phyloP scores from a whole-genome alignment of 2,888 invertebrate species.

The Cryptosula pallasiana region DNA sequence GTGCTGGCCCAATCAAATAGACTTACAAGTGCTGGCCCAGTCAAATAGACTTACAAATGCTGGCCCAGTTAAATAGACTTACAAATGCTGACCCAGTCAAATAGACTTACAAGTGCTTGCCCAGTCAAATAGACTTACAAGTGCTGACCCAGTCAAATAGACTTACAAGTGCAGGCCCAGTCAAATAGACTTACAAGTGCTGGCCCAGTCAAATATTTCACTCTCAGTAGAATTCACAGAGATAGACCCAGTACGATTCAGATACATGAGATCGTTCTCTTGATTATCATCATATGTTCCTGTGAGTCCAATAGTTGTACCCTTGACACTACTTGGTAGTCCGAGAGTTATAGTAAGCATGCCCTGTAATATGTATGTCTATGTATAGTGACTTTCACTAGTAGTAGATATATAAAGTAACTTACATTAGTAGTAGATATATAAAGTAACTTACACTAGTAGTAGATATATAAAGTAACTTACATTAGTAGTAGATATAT shows the following conservation, averaged over 20 bases:
- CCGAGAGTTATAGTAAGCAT: background rate
- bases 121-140: too few species aligned
- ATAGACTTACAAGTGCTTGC: too few species aligned
- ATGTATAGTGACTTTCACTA: too few species aligned
- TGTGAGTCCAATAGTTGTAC: conserved; percentile 9
- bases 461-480: background rate
- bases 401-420: background rate
- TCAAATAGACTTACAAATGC: too few species aligned
- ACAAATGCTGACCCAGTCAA: too few species aligned
- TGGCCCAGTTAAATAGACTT: too few species aligned
- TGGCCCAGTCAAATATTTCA: conserved; percentile 11
- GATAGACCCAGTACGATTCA: conserved; percentile 11
- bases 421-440: conserved; percentile 1
- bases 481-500: background rate
- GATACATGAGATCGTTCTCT: conserved; percentile 6
- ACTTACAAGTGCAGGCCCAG: too few species aligned
- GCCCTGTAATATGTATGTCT: background rate
- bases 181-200: conserved; percentile 1
- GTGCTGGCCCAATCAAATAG: too few species aligned
- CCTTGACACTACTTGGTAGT: conserved; percentile 5
- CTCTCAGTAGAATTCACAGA: conserved; percentile 1
- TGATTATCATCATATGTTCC: conserved; percentile 6
- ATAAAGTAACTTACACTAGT: too few species aligned
- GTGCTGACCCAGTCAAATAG: too few species aligned
- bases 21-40: too few species aligned